These are phyloP conservation scores for Octomys mimax DNA, from an alignment of 2,797 vertebrate species.

Conservation along the genomic window DNA sequence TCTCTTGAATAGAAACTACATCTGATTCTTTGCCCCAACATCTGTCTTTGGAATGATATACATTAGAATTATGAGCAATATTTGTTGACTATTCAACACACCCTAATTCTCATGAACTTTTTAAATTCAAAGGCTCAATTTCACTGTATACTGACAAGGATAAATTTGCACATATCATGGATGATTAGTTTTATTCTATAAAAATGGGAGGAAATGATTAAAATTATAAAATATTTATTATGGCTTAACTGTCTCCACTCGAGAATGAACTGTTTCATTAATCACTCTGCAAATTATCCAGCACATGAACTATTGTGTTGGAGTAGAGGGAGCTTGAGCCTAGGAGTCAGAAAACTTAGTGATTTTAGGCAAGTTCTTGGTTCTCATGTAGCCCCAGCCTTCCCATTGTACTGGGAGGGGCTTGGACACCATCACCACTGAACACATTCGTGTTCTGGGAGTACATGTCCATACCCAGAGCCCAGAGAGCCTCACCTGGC, in stretches of 20 bases:
- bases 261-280: not conserved
- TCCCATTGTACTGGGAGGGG: not conserved
- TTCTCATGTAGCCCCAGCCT: not conserved
- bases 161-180: not conserved
- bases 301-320: not conserved
- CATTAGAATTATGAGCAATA: not conserved
- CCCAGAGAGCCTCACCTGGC: not conserved
- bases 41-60: not conserved
- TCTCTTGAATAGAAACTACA: not conserved
- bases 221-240: conserved; percentile 55
- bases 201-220: conserved; percentile 48
- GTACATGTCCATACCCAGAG: not conserved
- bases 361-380: not conserved
- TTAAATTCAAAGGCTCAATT: conserved; percentile 43
- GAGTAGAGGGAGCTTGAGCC: not conserved
- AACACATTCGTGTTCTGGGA: not conserved
- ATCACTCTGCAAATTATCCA: not conserved
- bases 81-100: conserved; percentile 10
- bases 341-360: not conserved
- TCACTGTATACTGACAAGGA: not conserved
- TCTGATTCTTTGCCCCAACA: not conserved
- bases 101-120: not conserved
- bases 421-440: no score
- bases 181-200: conserved; percentile 28
- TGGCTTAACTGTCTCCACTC: not conserved